Conservation (phyloP, 1,140 invertebrate species). For the Battus philenor region DNA sequence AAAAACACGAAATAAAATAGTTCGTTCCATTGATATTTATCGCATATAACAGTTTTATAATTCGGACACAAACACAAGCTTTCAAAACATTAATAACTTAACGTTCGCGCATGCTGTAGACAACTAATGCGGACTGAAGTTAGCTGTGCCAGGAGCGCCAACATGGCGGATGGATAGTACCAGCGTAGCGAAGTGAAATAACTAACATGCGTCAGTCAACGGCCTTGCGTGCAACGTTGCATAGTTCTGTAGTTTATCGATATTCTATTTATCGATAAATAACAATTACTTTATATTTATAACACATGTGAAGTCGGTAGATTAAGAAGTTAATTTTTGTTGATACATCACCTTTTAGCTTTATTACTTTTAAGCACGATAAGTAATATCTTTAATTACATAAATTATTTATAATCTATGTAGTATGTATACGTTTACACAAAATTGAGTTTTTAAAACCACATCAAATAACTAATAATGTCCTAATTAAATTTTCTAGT, state of each 20-base stretch:
- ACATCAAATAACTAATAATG: too few relatives aligned
- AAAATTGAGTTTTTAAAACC: too few relatives aligned
- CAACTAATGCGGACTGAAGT: conserved; percentile 51
- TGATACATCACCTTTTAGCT: too few relatives aligned
- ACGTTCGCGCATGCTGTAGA: conserved; percentile 47
- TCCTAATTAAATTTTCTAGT: too few relatives aligned
- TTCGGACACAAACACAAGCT: conserved; percentile 29
- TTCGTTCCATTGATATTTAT: conserved; percentile 42
- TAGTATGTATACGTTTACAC: too few relatives aligned
- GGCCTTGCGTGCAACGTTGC: conserved; percentile 41
- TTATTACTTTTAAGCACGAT: too few relatives aligned
- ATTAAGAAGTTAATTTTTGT: too few relatives aligned
- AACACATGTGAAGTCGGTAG: too few relatives aligned
- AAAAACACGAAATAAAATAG: conserved; percentile 20
- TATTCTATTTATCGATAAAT: conserved; percentile 28
- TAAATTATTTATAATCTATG: too few relatives aligned
- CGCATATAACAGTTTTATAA: conserved; percentile 25
- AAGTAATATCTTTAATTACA: too few relatives aligned
- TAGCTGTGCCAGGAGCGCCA: conserved; percentile 34
- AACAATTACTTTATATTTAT: too few relatives aligned
- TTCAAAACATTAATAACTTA: conserved; percentile 56
- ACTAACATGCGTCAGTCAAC: conserved; percentile 41
- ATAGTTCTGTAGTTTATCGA: conserved; percentile 32
- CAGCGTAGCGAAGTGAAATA: conserved; percentile 23
- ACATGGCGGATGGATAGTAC: conserved; percentile 26